Base-by-base conservation (phyloP, 2,113 vertebrate species). In the Corythoichthys intestinalis region DNA sequence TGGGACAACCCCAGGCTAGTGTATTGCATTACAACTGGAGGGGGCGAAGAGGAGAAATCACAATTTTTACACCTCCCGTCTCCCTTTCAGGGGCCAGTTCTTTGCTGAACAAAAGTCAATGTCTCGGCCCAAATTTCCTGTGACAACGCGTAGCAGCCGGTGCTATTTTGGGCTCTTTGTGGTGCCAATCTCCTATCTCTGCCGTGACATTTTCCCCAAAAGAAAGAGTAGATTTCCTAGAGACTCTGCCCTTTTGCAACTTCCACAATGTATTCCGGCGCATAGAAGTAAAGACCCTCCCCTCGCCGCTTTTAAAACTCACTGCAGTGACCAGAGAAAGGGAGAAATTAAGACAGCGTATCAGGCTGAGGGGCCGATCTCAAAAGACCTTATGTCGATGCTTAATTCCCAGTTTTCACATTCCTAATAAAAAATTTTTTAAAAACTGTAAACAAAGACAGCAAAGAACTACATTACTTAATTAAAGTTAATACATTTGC, bases 171-270 rank as follows among this genome's bases (percentile, higher is more conserved):
- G 93, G 79, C 88, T 94, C 95, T 98, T 98, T 99, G 95, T 99
- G 95, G 91, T 99, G 96, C 94, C 96, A 99, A 98, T 99, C 97
- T 99, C 91, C 92, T 95, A 95, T 95, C 94, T 95, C 91, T 93
- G 93, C 94, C 92, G 93, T 95, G 95, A 98, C 96, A 98, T 96
- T 98, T 98, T 97, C 34, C 34, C 34, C 20, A 6, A 96, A 98
- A 98, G 96, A 95, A 94, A 96, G 95, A 95, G 93, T 95, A 93
- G 93, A 98, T 99, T 99, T 99, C 96, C 96, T 97, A 95, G 95
- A 97, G 95, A 98, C 96, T 96, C 93, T 94, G 94, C 94, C 93
- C 94, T 93, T 58, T 94, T 96, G 94, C 94, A 94, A 96, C 95
- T 96, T 98, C 94, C 95, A 96, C 82, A 91, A 94, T 88, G 93